phyloP scores from a whole-genome alignment of 2,113 vertebrate genomes.

The Cheilinus undulatus region DNA sequence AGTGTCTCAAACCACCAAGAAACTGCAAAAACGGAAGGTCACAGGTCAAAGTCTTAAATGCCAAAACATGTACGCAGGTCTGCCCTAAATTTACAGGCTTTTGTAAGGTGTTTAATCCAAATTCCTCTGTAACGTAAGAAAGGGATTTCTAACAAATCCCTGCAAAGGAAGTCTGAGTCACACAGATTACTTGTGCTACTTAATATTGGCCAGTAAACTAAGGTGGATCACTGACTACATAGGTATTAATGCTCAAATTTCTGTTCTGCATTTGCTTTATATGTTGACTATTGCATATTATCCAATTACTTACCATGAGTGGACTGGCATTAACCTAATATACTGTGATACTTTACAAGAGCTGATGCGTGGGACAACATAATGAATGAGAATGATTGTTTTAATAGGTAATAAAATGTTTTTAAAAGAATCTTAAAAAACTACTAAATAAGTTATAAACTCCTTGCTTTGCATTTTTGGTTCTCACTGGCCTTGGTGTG shows the following conservation, averaged over 20 bases:
- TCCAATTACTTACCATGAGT: background rate
- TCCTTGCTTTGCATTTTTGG: no score
- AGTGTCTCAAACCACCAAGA: conserved; percentile 6
- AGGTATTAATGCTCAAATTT: background rate
- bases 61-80: conserved; percentile 5
- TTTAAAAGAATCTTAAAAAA: no score
- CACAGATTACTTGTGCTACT: background rate
- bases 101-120: conserved; percentile 31
- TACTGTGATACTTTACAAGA: background rate
- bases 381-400: no score
- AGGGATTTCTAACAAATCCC: conserved; percentile 13
- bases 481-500: no score
- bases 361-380: no score
- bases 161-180: conserved; percentile 1
- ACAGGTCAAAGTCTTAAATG: conserved; percentile 1
- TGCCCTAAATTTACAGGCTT: conserved; percentile 37
- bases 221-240: background rate
- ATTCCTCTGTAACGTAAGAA: conserved; percentile 38
- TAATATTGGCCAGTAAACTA: background rate
- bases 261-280: background rate
- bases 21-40: conserved; percentile 24
- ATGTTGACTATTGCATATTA: no score
- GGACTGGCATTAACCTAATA: background rate
- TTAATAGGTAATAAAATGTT: no score
- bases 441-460: no score